Conservation (phyloP, 2,113 vertebrate species). For the Conger conger region DNA sequence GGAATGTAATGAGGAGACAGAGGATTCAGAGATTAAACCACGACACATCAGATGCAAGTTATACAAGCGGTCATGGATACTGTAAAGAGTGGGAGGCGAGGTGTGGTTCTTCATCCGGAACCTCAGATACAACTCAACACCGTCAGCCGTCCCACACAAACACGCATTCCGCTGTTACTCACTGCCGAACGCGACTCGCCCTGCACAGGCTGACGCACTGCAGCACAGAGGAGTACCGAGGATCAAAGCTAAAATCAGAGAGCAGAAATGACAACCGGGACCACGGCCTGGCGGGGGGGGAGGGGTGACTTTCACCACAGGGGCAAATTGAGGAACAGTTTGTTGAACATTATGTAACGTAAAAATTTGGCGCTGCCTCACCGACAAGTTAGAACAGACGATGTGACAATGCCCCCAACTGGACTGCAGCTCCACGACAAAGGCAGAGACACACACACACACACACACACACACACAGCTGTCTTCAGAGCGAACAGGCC, state of each 20-base stretch:
- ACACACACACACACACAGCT: constrained; percentile 28
- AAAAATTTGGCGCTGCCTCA: not conserved
- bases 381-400: not conserved
- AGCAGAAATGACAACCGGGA: not conserved
- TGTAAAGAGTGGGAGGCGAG: not conserved
- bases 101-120: not conserved
- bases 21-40: not conserved
- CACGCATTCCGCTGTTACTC: not conserved
- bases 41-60: not conserved
- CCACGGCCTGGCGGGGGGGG: not conserved
- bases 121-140: not conserved
- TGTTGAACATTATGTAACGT: too few relatives aligned
- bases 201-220: not conserved
- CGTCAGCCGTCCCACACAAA: not conserved
- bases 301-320: not conserved
- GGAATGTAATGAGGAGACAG: not conserved
- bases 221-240: not conserved
- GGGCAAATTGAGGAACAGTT: too few relatives aligned
- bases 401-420: not conserved
- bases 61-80: not conserved
- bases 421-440: not conserved
- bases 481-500: constrained; percentile 18
- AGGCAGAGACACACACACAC: constrained; percentile 2
- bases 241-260: not conserved
- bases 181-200: not conserved